Conservation (phyloP, 2,113 vertebrate genomes). For the Dryoscopus gambensis region DNA sequence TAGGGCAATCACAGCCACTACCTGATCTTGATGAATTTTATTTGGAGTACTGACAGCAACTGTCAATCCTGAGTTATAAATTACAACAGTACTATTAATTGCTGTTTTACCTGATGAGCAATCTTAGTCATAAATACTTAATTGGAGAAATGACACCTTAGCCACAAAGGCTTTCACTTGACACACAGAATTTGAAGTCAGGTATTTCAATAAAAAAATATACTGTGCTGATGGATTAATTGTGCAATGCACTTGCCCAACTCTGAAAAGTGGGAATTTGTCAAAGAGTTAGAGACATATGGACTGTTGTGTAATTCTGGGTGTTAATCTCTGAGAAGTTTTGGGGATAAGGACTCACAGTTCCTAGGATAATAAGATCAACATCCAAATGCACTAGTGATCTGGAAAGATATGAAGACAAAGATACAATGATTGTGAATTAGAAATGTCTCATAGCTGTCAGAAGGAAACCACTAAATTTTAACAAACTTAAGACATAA, state of each 20-base stretch:
- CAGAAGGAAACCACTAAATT: neutral
- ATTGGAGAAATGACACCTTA: neutral
- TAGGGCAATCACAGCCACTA: neutral
- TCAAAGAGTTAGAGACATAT: neutral
- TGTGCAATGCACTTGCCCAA: neutral
- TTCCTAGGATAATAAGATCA: slow-evolving; percentile 51
- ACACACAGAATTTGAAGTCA: neutral
- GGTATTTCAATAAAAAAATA: neutral
- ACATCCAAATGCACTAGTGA: slow-evolving; percentile 32
- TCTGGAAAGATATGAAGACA: slow-evolving; percentile 56
- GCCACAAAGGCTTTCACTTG: neutral
- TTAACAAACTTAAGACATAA: neutral
- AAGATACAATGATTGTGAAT: slow-evolving; percentile 15
- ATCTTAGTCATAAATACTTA: neutral
- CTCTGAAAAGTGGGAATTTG: slow-evolving; percentile 30
- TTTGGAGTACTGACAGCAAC: neutral
- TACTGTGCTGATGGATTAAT: neutral
- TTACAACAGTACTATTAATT: neutral
- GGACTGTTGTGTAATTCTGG: neutral
- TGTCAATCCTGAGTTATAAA: neutral
- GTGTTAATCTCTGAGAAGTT: neutral
- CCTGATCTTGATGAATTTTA: neutral
- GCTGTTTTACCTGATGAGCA: neutral
- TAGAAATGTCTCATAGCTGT: neutral
- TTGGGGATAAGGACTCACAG: slow-evolving; percentile 39